Evolutionary conservation across 1,140 invertebrate genomes (phyloP).

Genomic region (Nebria ingens): DNA sequence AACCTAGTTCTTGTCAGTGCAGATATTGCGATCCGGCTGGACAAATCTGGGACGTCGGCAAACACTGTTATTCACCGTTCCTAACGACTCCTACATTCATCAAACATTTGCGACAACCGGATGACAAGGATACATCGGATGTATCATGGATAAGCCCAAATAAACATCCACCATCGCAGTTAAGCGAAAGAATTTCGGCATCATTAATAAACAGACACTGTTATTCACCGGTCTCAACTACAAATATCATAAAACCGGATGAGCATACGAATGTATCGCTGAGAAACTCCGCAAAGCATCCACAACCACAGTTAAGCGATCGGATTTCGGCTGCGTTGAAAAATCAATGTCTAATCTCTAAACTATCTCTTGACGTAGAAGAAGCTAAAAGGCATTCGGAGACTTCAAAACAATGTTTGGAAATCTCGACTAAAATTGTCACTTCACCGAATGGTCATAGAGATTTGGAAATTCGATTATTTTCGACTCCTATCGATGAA

Average conservation of each 20-base stretch:
- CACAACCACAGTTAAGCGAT: background rate
- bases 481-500: slow-evolving; percentile 36
- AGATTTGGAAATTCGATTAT: slow-evolving; percentile 68
- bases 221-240: no score
- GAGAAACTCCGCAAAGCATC: background rate
- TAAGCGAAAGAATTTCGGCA: background rate
- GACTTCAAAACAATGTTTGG: slow-evolving; percentile 37
- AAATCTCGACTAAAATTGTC: slow-evolving; percentile 68
- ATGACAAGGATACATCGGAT: background rate
- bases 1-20: slow-evolving; percentile 59
- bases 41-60: slow-evolving; percentile 63
- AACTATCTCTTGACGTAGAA: background rate
- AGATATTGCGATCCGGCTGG: slow-evolving; percentile 66
- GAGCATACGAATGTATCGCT: background rate
- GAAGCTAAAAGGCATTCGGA: background rate
- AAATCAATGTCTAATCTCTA: background rate
- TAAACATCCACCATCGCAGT: background rate
- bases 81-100: slow-evolving; percentile 29
- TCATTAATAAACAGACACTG: no score
- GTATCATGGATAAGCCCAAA: background rate
- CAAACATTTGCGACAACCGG: slow-evolving; percentile 14
- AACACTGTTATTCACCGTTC: slow-evolving; percentile 40
- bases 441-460: slow-evolving; percentile 65
- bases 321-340: background rate
- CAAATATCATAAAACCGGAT: no score